Percentiles rank a stretch among this genome's conserved stretches.
These are phyloP conservation scores for Phymanthus crucifer DNA, from an alignment of 92 coral and sea anemone species.

Conservation along the genomic window DNA sequence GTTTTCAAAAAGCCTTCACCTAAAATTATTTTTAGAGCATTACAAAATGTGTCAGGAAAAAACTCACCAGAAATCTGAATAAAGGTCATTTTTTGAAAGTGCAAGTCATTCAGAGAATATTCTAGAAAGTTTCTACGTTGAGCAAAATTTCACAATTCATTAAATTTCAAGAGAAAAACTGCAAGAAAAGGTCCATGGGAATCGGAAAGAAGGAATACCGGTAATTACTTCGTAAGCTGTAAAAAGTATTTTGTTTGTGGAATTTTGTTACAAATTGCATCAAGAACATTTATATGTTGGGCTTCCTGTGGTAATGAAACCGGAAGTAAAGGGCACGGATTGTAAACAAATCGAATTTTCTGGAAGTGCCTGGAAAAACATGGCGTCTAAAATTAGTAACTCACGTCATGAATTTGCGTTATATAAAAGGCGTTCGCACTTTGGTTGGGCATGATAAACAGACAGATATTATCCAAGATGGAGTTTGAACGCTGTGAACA, in stretches of 20 bases:
- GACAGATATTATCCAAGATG: neutral
- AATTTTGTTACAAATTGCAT: too few relatives aligned
- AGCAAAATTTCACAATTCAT: neutral
- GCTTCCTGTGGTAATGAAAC: constrained; percentile 9
- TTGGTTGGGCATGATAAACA: neutral
- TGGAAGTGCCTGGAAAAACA: neutral
- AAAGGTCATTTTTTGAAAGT: neutral
- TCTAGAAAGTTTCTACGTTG: neutral
- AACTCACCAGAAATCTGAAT: neutral
- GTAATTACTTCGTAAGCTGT: too few relatives aligned
- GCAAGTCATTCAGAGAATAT: neutral
- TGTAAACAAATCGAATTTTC: constrained; percentile 4
- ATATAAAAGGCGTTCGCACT: constrained; percentile 15
- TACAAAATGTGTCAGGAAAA: neutral
- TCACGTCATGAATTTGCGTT: constrained; percentile 11
- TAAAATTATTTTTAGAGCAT: neutral
- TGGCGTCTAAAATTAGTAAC: constrained; percentile 9
- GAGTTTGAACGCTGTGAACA: constrained; percentile 38
- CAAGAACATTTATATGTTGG: neutral
- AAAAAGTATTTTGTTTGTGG: too few relatives aligned
- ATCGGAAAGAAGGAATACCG: too few relatives aligned
- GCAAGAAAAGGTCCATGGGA: too few relatives aligned
- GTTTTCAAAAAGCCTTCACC: neutral
- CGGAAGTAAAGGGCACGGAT: neutral
- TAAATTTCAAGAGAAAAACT: neutral